These are phyloP conservation scores for Drosophila mercatorum DNA, from an alignment of 2,888 invertebrate species.

Conservation along the genomic window DNA sequence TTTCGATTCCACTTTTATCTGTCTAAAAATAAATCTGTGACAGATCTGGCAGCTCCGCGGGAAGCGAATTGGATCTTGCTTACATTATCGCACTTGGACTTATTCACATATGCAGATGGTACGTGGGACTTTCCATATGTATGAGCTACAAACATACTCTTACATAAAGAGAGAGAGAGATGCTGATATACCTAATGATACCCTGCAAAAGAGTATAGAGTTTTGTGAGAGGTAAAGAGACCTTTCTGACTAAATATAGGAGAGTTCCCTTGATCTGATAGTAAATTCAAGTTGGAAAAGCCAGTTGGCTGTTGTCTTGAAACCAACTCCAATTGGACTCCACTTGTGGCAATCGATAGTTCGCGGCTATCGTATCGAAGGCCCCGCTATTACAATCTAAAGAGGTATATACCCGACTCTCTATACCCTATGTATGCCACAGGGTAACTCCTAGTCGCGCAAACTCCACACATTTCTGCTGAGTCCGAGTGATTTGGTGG, in stretches of 20 bases:
- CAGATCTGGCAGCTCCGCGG: neutral
- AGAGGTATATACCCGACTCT: neutral
- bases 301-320: too few species aligned
- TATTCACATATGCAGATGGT: slow-evolving; percentile 8
- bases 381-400: neutral
- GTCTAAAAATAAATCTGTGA: neutral
- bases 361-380: neutral
- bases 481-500: slow-evolving; percentile 39
- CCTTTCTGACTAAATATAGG: neutral
- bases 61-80: neutral
- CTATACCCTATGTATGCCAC: neutral
- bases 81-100: slow-evolving; percentile 4
- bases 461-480: slow-evolving; percentile 13
- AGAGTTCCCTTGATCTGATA: neutral
- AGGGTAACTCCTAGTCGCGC: neutral
- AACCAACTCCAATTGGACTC: neutral
- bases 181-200: neutral
- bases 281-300: neutral
- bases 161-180: neutral
- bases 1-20: neutral
- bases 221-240: neutral
- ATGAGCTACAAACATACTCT: neutral
- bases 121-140: slow-evolving; percentile 2
- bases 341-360: neutral
- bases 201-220: neutral